A percentile compares a stretch with the other conserved stretches of the same genome.
Evolutionary conservation across 2,797 vertebrate genomes (phyloP).

Genomic region (Emydoidea blandingii): DNA sequence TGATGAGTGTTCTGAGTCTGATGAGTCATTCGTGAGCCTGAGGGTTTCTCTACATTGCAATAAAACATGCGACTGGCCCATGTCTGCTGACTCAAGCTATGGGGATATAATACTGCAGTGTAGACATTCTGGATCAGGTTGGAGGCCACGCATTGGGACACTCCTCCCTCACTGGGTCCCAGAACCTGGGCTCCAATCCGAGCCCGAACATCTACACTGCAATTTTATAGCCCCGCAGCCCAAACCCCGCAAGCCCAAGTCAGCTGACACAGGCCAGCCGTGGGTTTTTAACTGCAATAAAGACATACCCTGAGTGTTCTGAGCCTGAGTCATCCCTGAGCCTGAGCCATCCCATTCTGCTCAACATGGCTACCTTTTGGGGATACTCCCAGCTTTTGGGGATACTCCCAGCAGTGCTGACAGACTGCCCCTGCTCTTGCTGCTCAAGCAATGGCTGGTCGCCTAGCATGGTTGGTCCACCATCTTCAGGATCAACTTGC

Average conservation of each 20-base stretch:
- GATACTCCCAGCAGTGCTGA: neutral
- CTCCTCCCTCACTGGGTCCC: too few relatives aligned
- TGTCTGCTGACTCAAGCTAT: neutral
- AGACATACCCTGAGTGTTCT: neutral
- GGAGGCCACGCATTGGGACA: neutral
- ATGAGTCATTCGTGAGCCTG: neutral
- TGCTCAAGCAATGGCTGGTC: neutral
- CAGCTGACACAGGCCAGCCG: neutral
- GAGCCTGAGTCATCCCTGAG: neutral
- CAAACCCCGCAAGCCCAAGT: neutral
- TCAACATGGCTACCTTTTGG: neutral
- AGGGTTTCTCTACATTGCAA: neutral
- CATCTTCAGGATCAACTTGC: too few relatives aligned
- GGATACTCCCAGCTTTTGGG: neutral
- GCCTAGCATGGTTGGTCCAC: too few relatives aligned
- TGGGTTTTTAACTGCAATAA: neutral
- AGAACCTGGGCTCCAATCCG: too few relatives aligned
- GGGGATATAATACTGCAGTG: neutral
- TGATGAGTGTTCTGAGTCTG: neutral
- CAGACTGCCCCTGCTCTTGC: neutral
- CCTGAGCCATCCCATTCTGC: neutral
- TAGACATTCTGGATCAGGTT: neutral
- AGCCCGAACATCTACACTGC: neutral
- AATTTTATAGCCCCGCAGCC: neutral
- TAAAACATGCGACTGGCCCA: neutral